A percentile compares a stretch with the other conserved stretches of the same genome.
phyloP scores from a whole-genome alignment of 2,113 vertebrate species.

The Otus sunia region DNA sequence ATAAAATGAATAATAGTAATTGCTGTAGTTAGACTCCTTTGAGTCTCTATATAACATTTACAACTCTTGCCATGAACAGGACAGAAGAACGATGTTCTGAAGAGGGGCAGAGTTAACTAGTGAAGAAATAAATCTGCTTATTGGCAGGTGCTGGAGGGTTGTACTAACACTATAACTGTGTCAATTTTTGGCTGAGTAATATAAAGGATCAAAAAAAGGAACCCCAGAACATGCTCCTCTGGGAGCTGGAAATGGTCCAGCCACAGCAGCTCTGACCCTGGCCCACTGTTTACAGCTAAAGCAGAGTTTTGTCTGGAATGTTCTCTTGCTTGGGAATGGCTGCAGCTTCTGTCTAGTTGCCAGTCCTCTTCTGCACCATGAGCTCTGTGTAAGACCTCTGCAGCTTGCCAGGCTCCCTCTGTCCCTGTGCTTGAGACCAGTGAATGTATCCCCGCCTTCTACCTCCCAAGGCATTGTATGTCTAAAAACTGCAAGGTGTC shows the following conservation, averaged over 20 bases:
- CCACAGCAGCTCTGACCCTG: neutral
- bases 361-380: neutral
- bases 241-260: neutral
- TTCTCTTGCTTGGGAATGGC: neutral
- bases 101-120: neutral
- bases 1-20: neutral
- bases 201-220: neutral
- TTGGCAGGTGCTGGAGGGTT: constrained; percentile 28
- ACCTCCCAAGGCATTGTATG: neutral
- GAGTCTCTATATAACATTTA: neutral
- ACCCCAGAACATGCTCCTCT: neutral
- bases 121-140: neutral
- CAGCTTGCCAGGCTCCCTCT: neutral
- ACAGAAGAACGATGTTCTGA: neutral
- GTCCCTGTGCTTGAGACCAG: neutral
- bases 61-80: neutral
- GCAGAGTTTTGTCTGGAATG: neutral
- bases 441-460: neutral
- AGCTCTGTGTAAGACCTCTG: neutral
- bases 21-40: neutral
- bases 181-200: neutral
- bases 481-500: neutral
- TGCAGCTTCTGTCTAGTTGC: neutral
- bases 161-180: neutral
- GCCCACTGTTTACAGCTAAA: neutral